Percentiles rank a stretch among this genome's conserved stretches.
These are phyloP conservation scores for Drosophila differens DNA, from an alignment of 2,888 invertebrate genomes.

Conservation along the genomic window DNA sequence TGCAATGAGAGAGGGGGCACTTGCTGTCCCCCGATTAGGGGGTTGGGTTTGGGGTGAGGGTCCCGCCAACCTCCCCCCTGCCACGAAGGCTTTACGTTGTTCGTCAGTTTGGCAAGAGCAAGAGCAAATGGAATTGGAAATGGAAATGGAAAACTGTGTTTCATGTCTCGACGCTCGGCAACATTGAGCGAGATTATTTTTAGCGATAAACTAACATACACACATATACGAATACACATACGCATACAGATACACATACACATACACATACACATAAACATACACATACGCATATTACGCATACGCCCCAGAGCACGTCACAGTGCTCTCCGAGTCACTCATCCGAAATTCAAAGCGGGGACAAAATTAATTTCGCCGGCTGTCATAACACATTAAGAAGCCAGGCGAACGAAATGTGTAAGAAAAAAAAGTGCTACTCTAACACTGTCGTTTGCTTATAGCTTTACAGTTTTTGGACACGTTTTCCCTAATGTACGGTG, in stretches of 20 bases:
- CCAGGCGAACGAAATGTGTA: conserved; percentile 21
- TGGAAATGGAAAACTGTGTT: conserved; percentile 50
- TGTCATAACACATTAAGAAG: conserved; percentile 53
- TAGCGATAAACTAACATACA: conserved; percentile 51
- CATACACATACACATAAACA: background rate
- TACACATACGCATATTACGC: conserved; percentile 34
- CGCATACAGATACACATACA: conserved; percentile 3
- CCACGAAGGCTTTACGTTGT: background rate
- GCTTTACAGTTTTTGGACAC: conserved; percentile 15
- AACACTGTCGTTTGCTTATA: conserved; percentile 18
- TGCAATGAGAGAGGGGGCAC: conserved; percentile 21
- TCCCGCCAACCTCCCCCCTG: background rate
- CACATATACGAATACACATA: conserved; percentile 9
- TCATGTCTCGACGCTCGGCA: conserved; percentile 37
- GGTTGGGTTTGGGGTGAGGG: background rate
- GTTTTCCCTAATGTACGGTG: conserved; percentile 1
- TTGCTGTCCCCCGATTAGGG: conserved; percentile 29
- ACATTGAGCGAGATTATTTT: conserved; percentile 52
- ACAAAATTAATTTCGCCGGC: conserved; percentile 51
- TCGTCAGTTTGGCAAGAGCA: conserved; percentile 6
- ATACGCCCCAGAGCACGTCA: conserved; percentile 53
- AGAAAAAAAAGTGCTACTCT: conserved; percentile 16
- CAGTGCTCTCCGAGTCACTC: conserved; percentile 34
- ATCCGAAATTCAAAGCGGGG: conserved; percentile 43
- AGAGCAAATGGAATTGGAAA: conserved; percentile 37